Evolutionary conservation across 2,113 vertebrate species (phyloP), one percentile per base, ranked within the genome.

Genomic region (Nothobranchius kuhntae): DNA sequence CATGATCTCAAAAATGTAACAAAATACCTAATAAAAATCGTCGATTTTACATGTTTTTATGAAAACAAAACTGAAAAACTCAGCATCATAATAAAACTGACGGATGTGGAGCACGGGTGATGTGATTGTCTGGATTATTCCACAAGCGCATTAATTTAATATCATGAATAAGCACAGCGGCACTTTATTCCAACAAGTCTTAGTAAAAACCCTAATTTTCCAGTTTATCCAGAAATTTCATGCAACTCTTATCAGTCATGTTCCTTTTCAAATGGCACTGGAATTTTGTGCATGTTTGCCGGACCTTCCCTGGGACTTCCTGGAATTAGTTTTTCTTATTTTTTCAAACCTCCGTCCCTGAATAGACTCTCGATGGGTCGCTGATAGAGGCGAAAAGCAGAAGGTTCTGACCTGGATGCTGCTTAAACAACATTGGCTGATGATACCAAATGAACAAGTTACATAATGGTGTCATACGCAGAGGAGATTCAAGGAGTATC

Each of bases 301-400:
- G 56, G 65, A 76, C 84, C 77, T 68, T 77, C 63, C 69, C 51
- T 57, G 44, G 21, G 51, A 42, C 53, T 78, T 69, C 72, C 44
- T 9, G 11, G 75, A 61, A 40, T 40, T 38, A 8, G 4, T 40
- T 40, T 40, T 9, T 40, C 7, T 40, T 40, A 57, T 53, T 30
- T 66, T 46, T 66, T 51, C 61, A 3, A 46, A 53, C 74, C 53
- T 60, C 11, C 51, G 72, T 59, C 55, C 15, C 63, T 77, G 74
- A 62, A 63, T 44, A 14, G 45, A 30, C 17, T 26, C 2, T 13
- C 9, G 71, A 26, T 40, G 45, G 40, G 17, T 73, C n/a, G 70
- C 57, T 63, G 64, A 70, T 45, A 53, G 13, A 14, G 4, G 30
- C 45, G 47, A 54, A 48, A 46, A 47, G 36, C 14, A 73, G 40